These are phyloP conservation scores for Melanchra persicariae DNA, from an alignment of 2,888 invertebrate species.

Conservation along the genomic window DNA sequence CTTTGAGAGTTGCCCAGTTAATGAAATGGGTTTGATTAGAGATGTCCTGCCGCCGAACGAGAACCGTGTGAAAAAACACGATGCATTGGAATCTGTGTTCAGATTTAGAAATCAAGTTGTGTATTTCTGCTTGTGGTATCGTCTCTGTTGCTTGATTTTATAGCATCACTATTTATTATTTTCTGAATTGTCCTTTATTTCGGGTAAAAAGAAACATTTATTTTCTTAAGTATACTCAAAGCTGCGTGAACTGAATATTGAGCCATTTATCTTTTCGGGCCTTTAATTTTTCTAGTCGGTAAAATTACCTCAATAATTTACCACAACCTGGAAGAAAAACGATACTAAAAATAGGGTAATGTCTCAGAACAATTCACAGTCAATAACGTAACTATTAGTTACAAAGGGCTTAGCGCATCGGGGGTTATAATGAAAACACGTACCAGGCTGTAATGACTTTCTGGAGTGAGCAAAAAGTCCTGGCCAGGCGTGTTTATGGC, in stretches of 20 bases:
- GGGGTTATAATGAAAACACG: conserved; percentile 78
- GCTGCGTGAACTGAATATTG: conserved; percentile 23
- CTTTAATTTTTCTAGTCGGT: conserved; percentile 17
- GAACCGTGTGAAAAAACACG: conserved; percentile 19
- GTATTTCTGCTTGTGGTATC: background rate
- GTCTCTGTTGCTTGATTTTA: background rate
- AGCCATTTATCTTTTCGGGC: conserved; percentile 31
- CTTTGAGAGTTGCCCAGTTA: conserved; percentile 50
- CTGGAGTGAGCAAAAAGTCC: conserved; percentile 74
- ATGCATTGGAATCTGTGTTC: conserved; percentile 5
- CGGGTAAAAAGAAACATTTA: background rate
- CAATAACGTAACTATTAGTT: conserved; percentile 66
- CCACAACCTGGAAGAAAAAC: background rate
- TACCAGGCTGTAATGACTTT: conserved; percentile 76
- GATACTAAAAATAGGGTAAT: background rate
- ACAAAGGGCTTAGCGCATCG: conserved; percentile 49
- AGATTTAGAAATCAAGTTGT: background rate
- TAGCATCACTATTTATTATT: background rate
- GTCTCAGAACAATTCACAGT: conserved; percentile 45
- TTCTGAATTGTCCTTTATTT: background rate
- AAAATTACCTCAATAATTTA: conserved; percentile 14
- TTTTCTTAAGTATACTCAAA: conserved; percentile 5
- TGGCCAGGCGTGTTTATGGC: conserved; percentile 65
- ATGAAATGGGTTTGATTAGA: conserved; percentile 46
- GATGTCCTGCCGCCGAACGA: conserved; percentile 13